Base-by-base conservation (phyloP, 2,797 vertebrate species). In the Lagocephalus sceleratus region DNA sequence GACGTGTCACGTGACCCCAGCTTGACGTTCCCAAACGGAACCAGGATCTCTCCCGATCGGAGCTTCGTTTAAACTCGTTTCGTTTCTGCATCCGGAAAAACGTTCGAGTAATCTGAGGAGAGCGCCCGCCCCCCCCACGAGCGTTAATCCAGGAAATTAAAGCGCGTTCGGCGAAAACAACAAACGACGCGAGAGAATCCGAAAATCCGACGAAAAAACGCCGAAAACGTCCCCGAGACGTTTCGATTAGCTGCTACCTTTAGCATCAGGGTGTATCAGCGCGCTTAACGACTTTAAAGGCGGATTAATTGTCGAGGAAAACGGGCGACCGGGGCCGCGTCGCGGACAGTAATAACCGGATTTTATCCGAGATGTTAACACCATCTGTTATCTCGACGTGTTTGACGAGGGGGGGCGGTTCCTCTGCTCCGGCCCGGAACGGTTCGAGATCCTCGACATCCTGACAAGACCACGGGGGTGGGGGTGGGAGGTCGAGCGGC, bases 271-370 rank as follows among this genome's bases (percentile, higher is more conserved):
- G 75, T 65, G 73, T 64, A 85, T 85, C 83, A 85, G 78, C 85
- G 78, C 75, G 50, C 71, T 81, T 72, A 82, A 78, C 70, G 68
- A 75, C 79, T 71, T 81, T 71, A 84, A 83, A 85, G 62, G 60
- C 25, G 56, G 75, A 85, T 88, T 89, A 83, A 87, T 85, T 83
- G 79, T 87, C 82, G 70, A 55, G 49, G 1, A 76, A 82, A 35
- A 71, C 66, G 55, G 2, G 50, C 54, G 19, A 71, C 58, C 32
- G 16, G 11, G 10, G 2, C 10, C 6, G 11, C 67, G n/a, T n/a
- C n/a, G n/a, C 65, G 68, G 67, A 74, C 67, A 48, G 71, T 63
- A 65, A 76, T 64, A 67, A 65, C 32, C 52, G 75, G 67, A 69
- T 72, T 80, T 59, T n/a, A 74, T 71, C 75, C 75, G 71, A 79